phyloP scores from a whole-genome alignment of 2,888 invertebrate species.

The Smittia aterrima region DNA sequence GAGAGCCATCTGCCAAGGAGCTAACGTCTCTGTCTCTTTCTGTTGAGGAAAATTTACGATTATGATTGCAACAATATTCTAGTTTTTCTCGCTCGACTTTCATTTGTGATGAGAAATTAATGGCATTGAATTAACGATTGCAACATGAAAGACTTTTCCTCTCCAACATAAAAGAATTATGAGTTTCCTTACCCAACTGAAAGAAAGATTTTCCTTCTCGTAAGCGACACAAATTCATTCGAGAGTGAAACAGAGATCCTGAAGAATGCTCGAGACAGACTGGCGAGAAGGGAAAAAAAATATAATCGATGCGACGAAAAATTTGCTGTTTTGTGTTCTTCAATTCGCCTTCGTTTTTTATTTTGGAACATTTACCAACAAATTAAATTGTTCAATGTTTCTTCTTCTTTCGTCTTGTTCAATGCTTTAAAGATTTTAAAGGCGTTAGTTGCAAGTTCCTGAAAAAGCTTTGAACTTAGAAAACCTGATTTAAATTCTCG shows the following conservation, averaged over 20 bases:
- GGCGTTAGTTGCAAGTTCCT: too few species aligned
- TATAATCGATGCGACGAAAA: slow-evolving; percentile 1
- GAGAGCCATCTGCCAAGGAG: not conserved
- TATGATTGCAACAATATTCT: slow-evolving; percentile 29
- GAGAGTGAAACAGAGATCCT: not conserved
- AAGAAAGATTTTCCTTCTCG: not conserved
- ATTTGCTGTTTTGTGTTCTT: not conserved
- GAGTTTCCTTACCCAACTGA: not conserved
- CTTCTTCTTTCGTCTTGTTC: too few species aligned
- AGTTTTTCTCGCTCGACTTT: too few species aligned
- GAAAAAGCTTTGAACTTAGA: too few species aligned
- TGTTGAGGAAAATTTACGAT: slow-evolving; percentile 34
- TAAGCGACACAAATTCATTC: not conserved
- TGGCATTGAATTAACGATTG: slow-evolving; percentile 24
- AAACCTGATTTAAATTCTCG: too few species aligned
- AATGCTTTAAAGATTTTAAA: too few species aligned
- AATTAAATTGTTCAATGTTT: not conserved
- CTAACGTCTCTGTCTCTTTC: too few species aligned
- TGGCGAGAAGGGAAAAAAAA: not conserved
- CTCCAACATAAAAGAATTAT: slow-evolving; percentile 11
- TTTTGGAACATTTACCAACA: too few species aligned
- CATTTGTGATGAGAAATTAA: slow-evolving; percentile 33
- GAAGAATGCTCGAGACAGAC: slow-evolving; percentile 5
- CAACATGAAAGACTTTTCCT: not conserved
- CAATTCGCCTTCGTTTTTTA: not conserved